Conservation (phyloP, 2,888 invertebrate species). For the Pterostichus madidus region DNA sequence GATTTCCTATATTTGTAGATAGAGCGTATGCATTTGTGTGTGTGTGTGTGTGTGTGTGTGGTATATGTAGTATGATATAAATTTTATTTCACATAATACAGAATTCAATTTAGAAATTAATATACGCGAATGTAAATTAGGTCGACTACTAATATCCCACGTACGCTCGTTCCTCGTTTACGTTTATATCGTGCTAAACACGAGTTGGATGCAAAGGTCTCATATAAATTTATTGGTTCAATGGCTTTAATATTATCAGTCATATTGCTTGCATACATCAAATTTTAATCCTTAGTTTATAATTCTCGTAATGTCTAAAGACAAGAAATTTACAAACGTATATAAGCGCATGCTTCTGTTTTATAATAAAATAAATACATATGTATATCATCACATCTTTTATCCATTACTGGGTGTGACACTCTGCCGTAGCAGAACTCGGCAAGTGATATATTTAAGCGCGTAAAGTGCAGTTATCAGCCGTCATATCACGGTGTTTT, state of each 20-base stretch:
- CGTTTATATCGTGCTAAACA: neutral
- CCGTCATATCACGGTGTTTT: too few species aligned
- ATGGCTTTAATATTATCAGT: neutral
- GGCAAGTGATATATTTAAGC: too few species aligned
- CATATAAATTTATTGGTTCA: neutral
- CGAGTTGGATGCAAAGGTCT: neutral
- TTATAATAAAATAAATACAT: too few species aligned
- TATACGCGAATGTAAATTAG: neutral
- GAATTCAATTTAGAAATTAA: constrained; percentile 17
- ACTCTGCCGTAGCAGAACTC: too few species aligned
- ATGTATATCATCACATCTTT: too few species aligned
- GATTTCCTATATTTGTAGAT: neutral
- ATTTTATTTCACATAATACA: constrained; percentile 8
- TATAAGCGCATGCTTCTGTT: too few species aligned
- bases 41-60: too few species aligned
- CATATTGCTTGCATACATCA: neutral
- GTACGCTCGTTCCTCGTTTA: neutral
- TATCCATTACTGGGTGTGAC: too few species aligned
- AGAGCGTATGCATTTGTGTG: too few species aligned
- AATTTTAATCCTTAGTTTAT: neutral
- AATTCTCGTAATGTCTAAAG: too few species aligned
- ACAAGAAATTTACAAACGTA: too few species aligned
- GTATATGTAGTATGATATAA: neutral
- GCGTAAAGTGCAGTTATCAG: too few species aligned
- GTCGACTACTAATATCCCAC: neutral